Evolutionary conservation across 2,113 vertebrate genomes (phyloP).

Genomic region (Myanophis thanlyinensis): DNA sequence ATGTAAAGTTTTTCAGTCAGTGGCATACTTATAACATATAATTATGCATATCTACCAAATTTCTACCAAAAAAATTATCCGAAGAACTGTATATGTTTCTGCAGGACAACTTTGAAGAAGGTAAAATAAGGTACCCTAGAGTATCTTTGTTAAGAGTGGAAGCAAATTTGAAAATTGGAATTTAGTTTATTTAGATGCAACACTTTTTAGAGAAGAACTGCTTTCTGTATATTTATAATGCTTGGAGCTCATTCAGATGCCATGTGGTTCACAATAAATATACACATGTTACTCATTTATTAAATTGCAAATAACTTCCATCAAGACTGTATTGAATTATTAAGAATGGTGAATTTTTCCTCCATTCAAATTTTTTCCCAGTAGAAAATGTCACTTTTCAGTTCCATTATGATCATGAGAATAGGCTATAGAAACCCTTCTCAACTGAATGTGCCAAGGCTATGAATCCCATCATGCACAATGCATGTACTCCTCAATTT

Average conservation of each 20-base stretch:
- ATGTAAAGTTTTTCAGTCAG: background rate
- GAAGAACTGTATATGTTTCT: background rate
- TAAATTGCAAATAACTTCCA: background rate
- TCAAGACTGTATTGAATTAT: background rate
- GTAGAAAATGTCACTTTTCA: background rate
- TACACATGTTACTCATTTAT: background rate
- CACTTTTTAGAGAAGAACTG: background rate
- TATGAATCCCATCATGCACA: background rate
- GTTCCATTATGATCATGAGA: background rate
- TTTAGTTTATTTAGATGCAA: background rate
- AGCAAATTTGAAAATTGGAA: too few species aligned
- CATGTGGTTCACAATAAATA: background rate
- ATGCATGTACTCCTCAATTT: background rate
- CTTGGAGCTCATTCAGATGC: background rate
- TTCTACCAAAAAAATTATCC: background rate
- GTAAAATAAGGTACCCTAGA: background rate
- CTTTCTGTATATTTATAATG: background rate
- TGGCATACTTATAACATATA: background rate
- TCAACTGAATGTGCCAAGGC: background rate
- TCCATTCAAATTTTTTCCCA: background rate
- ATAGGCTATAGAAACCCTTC: background rate
- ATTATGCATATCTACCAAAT: background rate
- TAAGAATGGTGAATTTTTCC: background rate
- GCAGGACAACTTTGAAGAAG: background rate
- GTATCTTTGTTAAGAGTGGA: background rate